Conservation (phyloP, 2,888 invertebrate genomes). For the Lottia scabra region DNA sequence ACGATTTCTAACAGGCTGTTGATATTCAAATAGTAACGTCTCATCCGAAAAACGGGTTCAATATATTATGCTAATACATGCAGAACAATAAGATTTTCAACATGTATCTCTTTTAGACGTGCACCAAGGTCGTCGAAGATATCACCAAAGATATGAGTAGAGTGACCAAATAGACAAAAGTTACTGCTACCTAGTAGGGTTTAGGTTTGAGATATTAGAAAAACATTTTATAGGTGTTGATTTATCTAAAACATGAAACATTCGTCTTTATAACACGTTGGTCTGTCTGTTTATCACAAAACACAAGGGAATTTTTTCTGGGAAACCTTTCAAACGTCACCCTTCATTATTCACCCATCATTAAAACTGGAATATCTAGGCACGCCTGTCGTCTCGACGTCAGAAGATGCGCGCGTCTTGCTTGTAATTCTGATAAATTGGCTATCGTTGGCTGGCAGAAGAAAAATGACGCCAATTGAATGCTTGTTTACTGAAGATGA, state of each 20-base stretch:
- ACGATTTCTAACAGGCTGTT: too few species aligned
- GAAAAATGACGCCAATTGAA: constrained; percentile 7
- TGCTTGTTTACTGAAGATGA: constrained; percentile 5
- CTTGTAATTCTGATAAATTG: background rate
- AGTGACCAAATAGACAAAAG: too few species aligned
- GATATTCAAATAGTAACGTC: too few species aligned
- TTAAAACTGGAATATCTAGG: background rate
- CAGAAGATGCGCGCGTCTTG: background rate
- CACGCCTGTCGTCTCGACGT: background rate
- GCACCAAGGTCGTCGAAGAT: too few species aligned
- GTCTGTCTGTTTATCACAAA: constrained; percentile 4
- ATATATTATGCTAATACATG: too few species aligned
- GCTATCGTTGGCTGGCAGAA: background rate
- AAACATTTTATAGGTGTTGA: too few species aligned
- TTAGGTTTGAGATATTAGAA: too few species aligned
- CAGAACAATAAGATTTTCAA: too few species aligned
- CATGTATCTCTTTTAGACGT: too few species aligned
- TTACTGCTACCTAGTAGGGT: too few species aligned
- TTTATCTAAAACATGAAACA: background rate
- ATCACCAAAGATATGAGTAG: too few species aligned
- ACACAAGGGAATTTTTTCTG: background rate
- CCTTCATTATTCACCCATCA: constrained; percentile 1
- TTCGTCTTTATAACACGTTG: background rate
- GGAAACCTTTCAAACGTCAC: background rate
- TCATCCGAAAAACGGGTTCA: too few species aligned